Percentiles rank a stretch among this genome's conserved stretches.
Evolutionary conservation across 2,797 vertebrate species (phyloP).

Genomic region (Sebastes glaucus): DNA sequence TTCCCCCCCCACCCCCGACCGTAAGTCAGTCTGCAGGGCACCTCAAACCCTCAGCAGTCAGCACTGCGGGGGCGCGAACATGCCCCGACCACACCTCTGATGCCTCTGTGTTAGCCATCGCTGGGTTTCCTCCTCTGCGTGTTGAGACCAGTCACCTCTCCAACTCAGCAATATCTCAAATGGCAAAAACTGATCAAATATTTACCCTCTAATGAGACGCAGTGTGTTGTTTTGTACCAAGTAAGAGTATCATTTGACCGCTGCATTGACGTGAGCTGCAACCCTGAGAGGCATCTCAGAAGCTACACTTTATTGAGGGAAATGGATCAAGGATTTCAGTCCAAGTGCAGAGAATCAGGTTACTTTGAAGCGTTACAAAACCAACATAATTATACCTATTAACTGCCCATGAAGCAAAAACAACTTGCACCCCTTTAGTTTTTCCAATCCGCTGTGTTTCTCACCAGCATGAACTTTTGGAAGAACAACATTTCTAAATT

Average conservation of each 20-base stretch:
- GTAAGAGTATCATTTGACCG: neutral
- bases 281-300: neutral
- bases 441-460: constrained; percentile 7
- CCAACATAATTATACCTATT: constrained; percentile 31
- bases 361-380: constrained; percentile 46
- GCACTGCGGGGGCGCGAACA: constrained; percentile 51
- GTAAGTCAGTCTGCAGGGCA: constrained; percentile 50
- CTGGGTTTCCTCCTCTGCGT: constrained; percentile 56
- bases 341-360: constrained; percentile 18
- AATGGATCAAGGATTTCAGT: constrained; percentile 44
- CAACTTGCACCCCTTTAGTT: neutral
- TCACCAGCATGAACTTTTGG: constrained; percentile 10
- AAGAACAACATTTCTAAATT: constrained; percentile 24
- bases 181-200: neutral
- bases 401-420: constrained; percentile 40
- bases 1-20: constrained; percentile 16
- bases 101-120: constrained; percentile 64
- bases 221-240: neutral
- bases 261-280: neutral
- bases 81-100: constrained; percentile 68
- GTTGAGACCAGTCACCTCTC: constrained; percentile 18
- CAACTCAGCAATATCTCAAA: constrained; percentile 10
- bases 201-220: neutral
- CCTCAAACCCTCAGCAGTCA: constrained; percentile 45
- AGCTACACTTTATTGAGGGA: constrained; percentile 23